Base-by-base conservation (phyloP, 2,113 vertebrate species). In the Laticauda laticaudata region DNA sequence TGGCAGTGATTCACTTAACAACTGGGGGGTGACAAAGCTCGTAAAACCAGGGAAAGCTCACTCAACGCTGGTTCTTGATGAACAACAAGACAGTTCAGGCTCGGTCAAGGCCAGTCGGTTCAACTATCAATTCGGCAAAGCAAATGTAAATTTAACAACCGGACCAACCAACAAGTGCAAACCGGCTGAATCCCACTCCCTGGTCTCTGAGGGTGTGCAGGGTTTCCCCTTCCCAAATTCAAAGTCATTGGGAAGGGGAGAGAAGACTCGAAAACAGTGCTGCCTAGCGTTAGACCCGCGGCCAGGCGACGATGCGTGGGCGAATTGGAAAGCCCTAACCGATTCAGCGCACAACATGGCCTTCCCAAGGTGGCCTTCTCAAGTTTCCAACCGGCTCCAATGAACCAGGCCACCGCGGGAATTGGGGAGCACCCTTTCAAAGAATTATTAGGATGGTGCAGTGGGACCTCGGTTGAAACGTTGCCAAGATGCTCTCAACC, bases 351-450 rank as follows among this genome's bases (percentile, higher is more conserved):
- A 2, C 15, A 2, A 1, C 45, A 12, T 14, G 45, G 45, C 45
- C 45, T 45, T 45, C 43, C 5, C 34, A 34, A 8, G 7, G n/a
- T 34, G 69, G n/a, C 69, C 15, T 81, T 39, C 69, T 20, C 15
- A 39, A 34, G n/a, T 81, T 39, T 8, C 69, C n/a, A 39, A 20
- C n/a, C 2, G 15, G 34, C 14, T 34, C 69, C 64, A 18, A 18
- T 1, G 0, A 39, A 81, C n/a, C 5, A 39, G n/a, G n/a, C 69
- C 69, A 18, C n/a, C 5, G 5, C 0, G n/a, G n/a, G n/a, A 75
- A 39, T 34, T 20, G 4, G 11, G 4, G 11, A 75, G n/a, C 69
- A 7, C 14, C 14, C 0, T 90, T 53, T 8, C 3, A n/a, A n/a
- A 0, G 9, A 48, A 21, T 5, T 48, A 45, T 45, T 45, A 45